phyloP scores from a whole-genome alignment of 53 echinoderm and acorn worm genomes.

The Pentamera pediparva region DNA sequence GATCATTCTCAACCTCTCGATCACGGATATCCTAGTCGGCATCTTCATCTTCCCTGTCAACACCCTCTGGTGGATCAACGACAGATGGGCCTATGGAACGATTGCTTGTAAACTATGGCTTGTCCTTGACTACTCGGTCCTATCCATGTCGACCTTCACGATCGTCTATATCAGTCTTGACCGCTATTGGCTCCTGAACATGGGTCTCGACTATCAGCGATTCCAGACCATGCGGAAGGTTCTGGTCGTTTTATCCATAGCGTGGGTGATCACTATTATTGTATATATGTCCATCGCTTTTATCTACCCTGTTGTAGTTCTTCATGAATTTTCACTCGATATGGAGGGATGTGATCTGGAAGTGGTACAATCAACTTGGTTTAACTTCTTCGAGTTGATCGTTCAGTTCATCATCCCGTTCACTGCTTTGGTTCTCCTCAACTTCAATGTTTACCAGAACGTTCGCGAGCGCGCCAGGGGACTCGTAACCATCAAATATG shows the following conservation, averaged over 20 bases:
- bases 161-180: conserved; percentile 79
- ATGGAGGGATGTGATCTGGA: conserved; percentile 67
- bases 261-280: conserved; percentile 42
- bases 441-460: conserved; percentile 57
- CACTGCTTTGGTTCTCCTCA: conserved; percentile 40
- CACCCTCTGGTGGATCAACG: conserved; percentile 42
- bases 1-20: conserved; percentile 62
- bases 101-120: conserved; percentile 52
- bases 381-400: conserved; percentile 39
- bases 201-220: conserved; percentile 57
- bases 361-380: conserved; percentile 23
- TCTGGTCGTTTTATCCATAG: not conserved
- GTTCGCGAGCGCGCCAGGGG: conserved; percentile 64
- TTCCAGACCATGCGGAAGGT: conserved; percentile 55
- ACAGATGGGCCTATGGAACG: conserved; percentile 47
- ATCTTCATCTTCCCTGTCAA: conserved; percentile 54
- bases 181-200: conserved; percentile 86
- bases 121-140: conserved; percentile 52
- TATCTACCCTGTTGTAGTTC: conserved; percentile 40
- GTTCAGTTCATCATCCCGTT: conserved; percentile 66
- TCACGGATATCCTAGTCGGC: conserved; percentile 65
- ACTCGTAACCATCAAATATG: conserved; percentile 31
- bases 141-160: conserved; percentile 52
- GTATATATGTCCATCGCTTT: conserved; percentile 51
- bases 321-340: conserved; percentile 2